Percentiles rank a stretch among this genome's conserved stretches.
phyloP scores from a whole-genome alignment of 2,888 invertebrate species.

The Drosophila nigricruria region DNA sequence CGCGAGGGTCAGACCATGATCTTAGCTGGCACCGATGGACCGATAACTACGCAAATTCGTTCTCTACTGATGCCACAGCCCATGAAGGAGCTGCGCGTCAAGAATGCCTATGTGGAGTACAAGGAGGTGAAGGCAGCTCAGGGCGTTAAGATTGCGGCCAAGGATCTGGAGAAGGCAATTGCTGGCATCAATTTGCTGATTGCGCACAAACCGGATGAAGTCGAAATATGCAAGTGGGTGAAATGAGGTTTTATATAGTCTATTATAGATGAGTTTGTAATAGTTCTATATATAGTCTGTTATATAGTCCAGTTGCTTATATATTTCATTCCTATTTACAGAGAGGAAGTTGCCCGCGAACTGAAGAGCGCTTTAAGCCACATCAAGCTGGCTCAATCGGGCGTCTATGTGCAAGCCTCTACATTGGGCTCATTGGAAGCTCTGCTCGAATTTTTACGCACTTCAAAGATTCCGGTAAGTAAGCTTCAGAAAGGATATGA shows the following conservation, averaged over 20 bases:
- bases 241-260: neutral
- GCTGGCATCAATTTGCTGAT: slow-evolving; percentile 97
- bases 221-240: slow-evolving; percentile 91
- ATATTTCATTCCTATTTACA: slow-evolving; percentile 74
- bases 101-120: slow-evolving; percentile 97
- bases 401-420: slow-evolving; percentile 99
- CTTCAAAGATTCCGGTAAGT: slow-evolving; percentile 97
- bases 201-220: slow-evolving; percentile 96
- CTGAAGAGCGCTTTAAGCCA: slow-evolving; percentile 95
- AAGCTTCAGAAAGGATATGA: neutral
- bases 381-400: slow-evolving; percentile 95
- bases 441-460: slow-evolving; percentile 94
- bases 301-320: neutral
- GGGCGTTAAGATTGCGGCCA: slow-evolving; percentile 99
- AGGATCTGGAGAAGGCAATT: slow-evolving; percentile 98
- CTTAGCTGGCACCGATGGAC: slow-evolving; percentile 98
- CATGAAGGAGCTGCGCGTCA: slow-evolving; percentile 97
- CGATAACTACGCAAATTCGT: slow-evolving; percentile 98
- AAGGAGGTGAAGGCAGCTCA: slow-evolving; percentile 98
- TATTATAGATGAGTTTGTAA: neutral
- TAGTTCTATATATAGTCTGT: neutral
- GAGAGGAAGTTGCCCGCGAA: slow-evolving; percentile 95
- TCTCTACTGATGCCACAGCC: slow-evolving; percentile 99
- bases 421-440: slow-evolving; percentile 99
- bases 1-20: slow-evolving; percentile 97